A percentile compares a stretch with the other conserved stretches of the same genome.
phyloP scores from a whole-genome alignment of 2,888 invertebrate species.

The Ariolimax columbianus region DNA sequence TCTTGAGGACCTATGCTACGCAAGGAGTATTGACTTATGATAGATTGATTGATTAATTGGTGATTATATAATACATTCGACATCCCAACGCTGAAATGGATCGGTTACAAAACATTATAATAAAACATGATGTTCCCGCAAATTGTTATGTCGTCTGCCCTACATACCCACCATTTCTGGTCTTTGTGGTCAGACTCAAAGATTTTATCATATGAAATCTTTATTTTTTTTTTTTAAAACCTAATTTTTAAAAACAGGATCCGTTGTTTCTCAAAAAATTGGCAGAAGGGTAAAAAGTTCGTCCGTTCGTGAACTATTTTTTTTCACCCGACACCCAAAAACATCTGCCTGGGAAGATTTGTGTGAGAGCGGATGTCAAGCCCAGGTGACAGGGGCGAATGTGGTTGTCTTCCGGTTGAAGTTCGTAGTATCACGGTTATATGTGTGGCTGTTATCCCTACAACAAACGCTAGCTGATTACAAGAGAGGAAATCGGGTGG shows the following conservation, averaged over 20 bases:
- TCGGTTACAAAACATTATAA: no score
- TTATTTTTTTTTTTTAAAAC: neutral
- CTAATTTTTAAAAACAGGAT: neutral
- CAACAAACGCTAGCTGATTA: no score
- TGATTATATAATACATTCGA: no score
- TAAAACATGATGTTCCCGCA: no score
- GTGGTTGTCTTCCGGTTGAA: neutral
- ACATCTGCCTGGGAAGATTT: neutral
- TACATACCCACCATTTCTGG: neutral
- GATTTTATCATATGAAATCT: neutral
- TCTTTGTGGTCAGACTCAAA: neutral
- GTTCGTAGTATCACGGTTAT: no score
- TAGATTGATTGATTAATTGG: no score
- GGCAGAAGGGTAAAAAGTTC: slow-evolving; percentile 19
- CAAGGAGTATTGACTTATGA: no score
- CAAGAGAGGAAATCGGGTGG: no score
- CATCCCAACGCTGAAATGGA: no score
- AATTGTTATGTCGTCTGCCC: neutral
- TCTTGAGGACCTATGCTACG: no score
- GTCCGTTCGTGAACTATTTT: slow-evolving; percentile 14
- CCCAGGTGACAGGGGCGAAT: neutral
- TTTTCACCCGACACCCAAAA: neutral
- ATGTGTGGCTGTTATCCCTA: no score
- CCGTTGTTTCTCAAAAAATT: neutral
- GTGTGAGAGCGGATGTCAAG: slow-evolving; percentile 6